phyloP scores from a whole-genome alignment of 2,888 invertebrate genomes.

The Willowsia nigromaculata region DNA sequence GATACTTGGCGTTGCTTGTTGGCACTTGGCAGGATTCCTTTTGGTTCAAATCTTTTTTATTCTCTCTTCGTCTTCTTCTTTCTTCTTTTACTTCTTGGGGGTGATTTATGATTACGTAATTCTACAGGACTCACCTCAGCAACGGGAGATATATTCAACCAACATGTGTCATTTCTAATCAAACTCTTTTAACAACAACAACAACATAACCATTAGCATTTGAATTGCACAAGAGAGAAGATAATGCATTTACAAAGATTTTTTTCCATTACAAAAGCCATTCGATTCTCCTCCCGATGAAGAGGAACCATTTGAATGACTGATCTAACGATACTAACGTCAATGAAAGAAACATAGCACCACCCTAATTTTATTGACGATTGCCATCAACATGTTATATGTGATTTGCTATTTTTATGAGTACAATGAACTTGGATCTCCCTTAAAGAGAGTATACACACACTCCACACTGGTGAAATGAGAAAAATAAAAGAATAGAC shows the following conservation, averaged over 20 bases:
- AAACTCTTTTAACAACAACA: conserved; percentile 38
- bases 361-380: conserved; percentile 70
- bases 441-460: conserved; percentile 41
- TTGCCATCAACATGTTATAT: conserved; percentile 64
- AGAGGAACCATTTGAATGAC: conserved; percentile 51
- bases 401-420: conserved; percentile 71
- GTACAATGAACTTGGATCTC: conserved; percentile 67
- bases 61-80: neutral
- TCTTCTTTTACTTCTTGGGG: conserved; percentile 22
- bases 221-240: conserved; percentile 17
- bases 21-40: conserved; percentile 50
- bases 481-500: neutral
- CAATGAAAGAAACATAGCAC: conserved; percentile 65
- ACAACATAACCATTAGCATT: conserved; percentile 25
- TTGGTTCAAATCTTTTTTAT: conserved; percentile 1
- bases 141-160: conserved; percentile 37
- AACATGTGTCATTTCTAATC: conserved; percentile 68
- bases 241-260: neutral
- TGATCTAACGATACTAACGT: conserved; percentile 47
- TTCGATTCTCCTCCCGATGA: conserved; percentile 25
- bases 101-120: conserved; percentile 69
- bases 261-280: neutral
- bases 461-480: neutral
- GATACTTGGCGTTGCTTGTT: conserved; percentile 22
- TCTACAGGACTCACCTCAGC: conserved; percentile 43